Evolutionary conservation across 2,113 vertebrate species (phyloP).

Genomic region (Euleptes europaea): DNA sequence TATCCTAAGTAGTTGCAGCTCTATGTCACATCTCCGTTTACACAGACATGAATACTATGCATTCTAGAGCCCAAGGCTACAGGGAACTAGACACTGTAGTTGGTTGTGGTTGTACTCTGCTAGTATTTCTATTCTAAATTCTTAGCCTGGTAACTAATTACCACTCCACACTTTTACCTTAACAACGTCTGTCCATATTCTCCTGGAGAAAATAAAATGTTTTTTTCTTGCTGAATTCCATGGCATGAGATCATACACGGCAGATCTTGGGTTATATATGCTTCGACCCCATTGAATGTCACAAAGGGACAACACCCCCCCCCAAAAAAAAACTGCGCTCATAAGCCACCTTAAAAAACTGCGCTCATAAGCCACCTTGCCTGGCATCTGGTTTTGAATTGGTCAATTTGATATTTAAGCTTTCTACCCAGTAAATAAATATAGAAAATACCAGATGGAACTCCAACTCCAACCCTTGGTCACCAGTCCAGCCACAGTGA

Average conservation of each 20-base stretch:
- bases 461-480: no score
- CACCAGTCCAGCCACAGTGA: no score
- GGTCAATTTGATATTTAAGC: no score
- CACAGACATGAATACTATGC: not conserved
- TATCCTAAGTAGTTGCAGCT: not conserved
- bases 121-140: not conserved
- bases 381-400: no score
- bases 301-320: not conserved
- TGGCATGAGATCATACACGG: not conserved
- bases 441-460: no score
- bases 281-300: not conserved
- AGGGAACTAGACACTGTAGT: not conserved
- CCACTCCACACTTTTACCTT: not conserved
- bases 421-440: no score
- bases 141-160: not conserved
- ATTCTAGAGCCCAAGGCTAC: slow-evolving; percentile 14
- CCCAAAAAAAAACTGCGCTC: no score
- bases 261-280: not conserved
- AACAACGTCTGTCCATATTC: not conserved
- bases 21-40: not conserved
- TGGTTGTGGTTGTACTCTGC: not conserved
- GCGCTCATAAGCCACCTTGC: not conserved
- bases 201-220: not conserved
- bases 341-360: no score
- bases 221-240: no score